Evolutionary conservation across 2,888 invertebrate species (phyloP).

Genomic region (Drosophila testacea): DNA sequence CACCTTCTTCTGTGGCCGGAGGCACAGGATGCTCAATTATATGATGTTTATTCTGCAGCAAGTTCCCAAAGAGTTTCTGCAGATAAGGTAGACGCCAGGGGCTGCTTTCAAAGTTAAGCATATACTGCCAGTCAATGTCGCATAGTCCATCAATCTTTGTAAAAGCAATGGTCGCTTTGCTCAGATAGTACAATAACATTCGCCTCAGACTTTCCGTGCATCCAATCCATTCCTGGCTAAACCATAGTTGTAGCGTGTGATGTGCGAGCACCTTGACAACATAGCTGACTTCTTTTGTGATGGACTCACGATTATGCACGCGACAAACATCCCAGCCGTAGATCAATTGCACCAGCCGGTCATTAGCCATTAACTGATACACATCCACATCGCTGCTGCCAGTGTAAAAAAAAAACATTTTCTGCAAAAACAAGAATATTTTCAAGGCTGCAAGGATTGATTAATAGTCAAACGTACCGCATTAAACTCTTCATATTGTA

Average conservation of each 20-base stretch:
- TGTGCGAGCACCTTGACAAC: conserved; percentile 69
- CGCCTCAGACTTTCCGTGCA: conserved; percentile 53
- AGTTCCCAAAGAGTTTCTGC: conserved; percentile 56
- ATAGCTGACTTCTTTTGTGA: conserved; percentile 48
- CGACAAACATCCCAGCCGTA: conserved; percentile 79
- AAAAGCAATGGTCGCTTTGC: conserved; percentile 53
- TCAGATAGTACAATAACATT: conserved; percentile 65
- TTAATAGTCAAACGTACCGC: conserved; percentile 58
- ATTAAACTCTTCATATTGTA: conserved; percentile 78
- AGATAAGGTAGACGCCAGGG: conserved; percentile 79
- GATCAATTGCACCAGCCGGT: conserved; percentile 71
- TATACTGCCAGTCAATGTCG: conserved; percentile 76
- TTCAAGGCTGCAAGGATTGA: neutral
- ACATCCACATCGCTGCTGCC: conserved; percentile 74
- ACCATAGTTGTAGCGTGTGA: conserved; percentile 77
- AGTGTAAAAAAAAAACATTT: conserved; percentile 71
- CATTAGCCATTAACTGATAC: conserved; percentile 71
- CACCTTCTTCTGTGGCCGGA: conserved; percentile 59
- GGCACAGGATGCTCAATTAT: conserved; percentile 68
- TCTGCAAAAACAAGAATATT: conserved; percentile 34
- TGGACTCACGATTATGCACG: conserved; percentile 44
- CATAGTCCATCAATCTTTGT: conserved; percentile 62
- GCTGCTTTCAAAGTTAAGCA: conserved; percentile 59
- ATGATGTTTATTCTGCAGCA: conserved; percentile 44
- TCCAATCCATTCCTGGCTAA: conserved; percentile 78